Conservation (phyloP, 2,888 invertebrate genomes). For the Deilephila elpenor region DNA sequence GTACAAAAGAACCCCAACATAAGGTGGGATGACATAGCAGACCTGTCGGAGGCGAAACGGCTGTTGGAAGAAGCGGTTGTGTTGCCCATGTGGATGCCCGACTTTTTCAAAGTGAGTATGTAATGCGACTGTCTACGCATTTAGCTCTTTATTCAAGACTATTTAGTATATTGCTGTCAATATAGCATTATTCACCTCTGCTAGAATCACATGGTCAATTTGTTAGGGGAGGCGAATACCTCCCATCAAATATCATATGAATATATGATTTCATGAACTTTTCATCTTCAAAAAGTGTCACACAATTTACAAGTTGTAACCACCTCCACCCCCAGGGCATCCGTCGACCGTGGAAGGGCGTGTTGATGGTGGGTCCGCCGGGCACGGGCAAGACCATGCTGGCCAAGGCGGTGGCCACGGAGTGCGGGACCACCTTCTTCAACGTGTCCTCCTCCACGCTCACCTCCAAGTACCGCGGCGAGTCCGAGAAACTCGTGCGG, state of each 20-base stretch:
- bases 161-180: no score
- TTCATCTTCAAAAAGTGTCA: no score
- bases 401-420: slow-evolving; percentile 99
- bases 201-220: not conserved
- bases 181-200: not conserved
- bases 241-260: no score
- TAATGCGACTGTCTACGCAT: not conserved
- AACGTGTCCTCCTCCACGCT: slow-evolving; percentile 98
- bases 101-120: slow-evolving; percentile 94
- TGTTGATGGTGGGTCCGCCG: slow-evolving; percentile 96
- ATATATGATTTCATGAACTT: no score
- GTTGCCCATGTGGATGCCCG: slow-evolving; percentile 98
- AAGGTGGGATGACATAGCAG: slow-evolving; percentile 97
- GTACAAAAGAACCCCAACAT: slow-evolving; percentile 98
- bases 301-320: no score
- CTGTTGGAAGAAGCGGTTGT: slow-evolving; percentile 98
- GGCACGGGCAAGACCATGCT: slow-evolving; percentile 98
- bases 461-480: slow-evolving; percentile 99
- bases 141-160: no score
- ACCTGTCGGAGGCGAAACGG: slow-evolving; percentile 94
- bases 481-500: slow-evolving; percentile 98
- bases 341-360: slow-evolving; percentile 98
- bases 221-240: no score
- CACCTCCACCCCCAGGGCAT: slow-evolving; percentile 87
- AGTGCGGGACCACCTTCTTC: slow-evolving; percentile 98